Base-by-base conservation (phyloP, 2,797 vertebrate genomes). In the Diglossa cyanea region DNA sequence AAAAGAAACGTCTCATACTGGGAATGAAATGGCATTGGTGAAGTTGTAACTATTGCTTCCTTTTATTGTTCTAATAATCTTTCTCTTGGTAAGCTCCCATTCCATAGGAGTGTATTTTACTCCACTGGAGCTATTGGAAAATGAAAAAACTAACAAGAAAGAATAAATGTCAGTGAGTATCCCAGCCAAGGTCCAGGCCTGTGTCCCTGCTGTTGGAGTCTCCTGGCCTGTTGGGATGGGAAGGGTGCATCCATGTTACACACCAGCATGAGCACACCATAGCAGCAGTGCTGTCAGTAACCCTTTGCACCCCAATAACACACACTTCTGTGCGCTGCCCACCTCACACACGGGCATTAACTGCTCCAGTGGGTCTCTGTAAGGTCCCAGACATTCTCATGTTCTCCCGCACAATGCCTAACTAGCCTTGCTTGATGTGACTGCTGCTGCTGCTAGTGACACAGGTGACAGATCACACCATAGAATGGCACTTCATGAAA, bases 371-470 rank as follows among this genome's bases (percentile, higher is more conserved):
- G 24, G 25, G 11, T 44, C 45, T 7, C 28, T 44, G 17, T 15
- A 50, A 62, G 47, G 13, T 19, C 65, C n/a, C 30, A 45, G 10
- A 15, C 9, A 1, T 11, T 7, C 13, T 54, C 31, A 1, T 10
- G 4, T 12, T 62, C 76, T 51, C 30, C 42, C 65, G 60, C 10
- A 17, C 40, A 20, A 13, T 17, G 63, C 21, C 26, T 31, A 6
- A 9, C 11, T 3, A 16, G 7, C 40, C 65, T 21, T 44, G 17
- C 33, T 74, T 21, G 17, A 15, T 40, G 20, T 10, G 30, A 4
- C 15, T 11, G 0, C 19, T 30, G 13, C 33, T 65, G 50, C 47
- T 0, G 0, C 40, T 3, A 25, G 33, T 7, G 20, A 24, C 39
- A 42, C 37, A 26, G 51, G 50, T 40, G 60, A 35, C 40, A 58